Conservation (phyloP, 1,140 invertebrate species). For the Wiebesia pumilae region DNA sequence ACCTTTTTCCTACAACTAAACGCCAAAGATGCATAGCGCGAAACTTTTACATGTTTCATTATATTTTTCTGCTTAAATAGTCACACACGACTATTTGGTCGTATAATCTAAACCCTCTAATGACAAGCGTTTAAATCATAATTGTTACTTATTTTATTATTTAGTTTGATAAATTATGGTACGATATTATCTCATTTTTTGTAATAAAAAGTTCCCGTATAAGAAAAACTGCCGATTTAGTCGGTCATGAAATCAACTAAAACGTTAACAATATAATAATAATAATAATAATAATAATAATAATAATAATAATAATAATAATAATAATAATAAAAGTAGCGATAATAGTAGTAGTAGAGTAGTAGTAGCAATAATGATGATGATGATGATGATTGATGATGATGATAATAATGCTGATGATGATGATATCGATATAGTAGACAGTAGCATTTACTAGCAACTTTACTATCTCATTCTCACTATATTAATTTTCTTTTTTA, state of each 20-base stretch:
- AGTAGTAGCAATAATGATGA: background rate
- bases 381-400: conserved; percentile 39
- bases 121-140: conserved; percentile 29
- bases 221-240: conserved; percentile 42
- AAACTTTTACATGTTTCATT: conserved; percentile 39
- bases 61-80: conserved; percentile 30
- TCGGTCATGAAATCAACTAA: conserved; percentile 49
- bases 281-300: conserved; percentile 52
- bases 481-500: conserved; percentile 37
- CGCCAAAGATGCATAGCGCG: conserved; percentile 35
- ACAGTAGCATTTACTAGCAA: conserved; percentile 50
- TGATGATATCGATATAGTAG: conserved; percentile 54
- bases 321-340: conserved; percentile 47
- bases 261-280: conserved; percentile 52
- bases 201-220: conserved; percentile 43
- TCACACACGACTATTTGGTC: conserved; percentile 14
- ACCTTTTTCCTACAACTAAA: conserved; percentile 14
- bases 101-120: conserved; percentile 27
- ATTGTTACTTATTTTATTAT: conserved; percentile 29
- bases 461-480: conserved; percentile 24
- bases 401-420: conserved; percentile 52
- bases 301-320: conserved; percentile 50
- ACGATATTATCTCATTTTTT: conserved; percentile 35
- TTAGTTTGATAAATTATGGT: conserved; percentile 34
- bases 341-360: conserved; percentile 46